phyloP scores from a whole-genome alignment of 2,797 vertebrate species.

The Mus caroli region DNA sequence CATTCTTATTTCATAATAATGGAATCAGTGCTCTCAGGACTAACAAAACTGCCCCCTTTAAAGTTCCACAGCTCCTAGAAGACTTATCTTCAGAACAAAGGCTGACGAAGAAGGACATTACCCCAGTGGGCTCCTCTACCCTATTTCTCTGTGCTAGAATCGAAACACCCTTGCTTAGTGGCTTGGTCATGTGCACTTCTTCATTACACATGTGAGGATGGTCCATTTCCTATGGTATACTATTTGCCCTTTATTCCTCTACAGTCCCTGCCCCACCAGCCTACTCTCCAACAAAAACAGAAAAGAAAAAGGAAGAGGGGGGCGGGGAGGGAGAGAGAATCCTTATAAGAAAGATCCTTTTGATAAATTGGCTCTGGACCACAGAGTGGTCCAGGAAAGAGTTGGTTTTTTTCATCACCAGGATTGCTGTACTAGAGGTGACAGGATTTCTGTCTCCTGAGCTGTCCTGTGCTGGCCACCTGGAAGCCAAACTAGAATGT shows the following conservation, averaged over 20 bases:
- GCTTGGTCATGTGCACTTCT: not conserved
- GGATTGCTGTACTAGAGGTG: not conserved
- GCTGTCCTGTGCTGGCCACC: slow-evolving; percentile 36
- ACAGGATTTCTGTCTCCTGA: slow-evolving; percentile 56
- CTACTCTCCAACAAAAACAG: not conserved
- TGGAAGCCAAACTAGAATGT: not conserved
- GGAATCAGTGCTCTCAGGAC: not conserved
- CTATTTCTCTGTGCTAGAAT: not conserved
- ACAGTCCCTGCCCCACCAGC: not conserved
- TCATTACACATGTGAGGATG: not conserved
- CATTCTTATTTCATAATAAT: slow-evolving; percentile 43
- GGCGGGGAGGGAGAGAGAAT: rapidly evolving
- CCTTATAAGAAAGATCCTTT: slow-evolving; percentile 57
- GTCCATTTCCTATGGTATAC: not conserved
- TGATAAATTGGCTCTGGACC: not conserved
- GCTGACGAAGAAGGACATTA: slow-evolving; percentile 23
- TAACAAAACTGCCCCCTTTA: slow-evolving; percentile 30
- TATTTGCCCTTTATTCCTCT: not conserved
- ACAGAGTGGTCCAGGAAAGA: not conserved
- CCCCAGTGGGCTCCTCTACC: not conserved
- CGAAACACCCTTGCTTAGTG: not conserved
- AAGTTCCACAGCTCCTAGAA: slow-evolving; percentile 54
- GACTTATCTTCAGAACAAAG: slow-evolving; percentile 42
- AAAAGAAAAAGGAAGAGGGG: rapidly evolving
- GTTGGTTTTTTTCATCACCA: not conserved